A percentile compares a stretch with the other conserved stretches of the same genome.
Conservation (phyloP, 2,113 vertebrate genomes). For the Cavia aperea region DNA sequence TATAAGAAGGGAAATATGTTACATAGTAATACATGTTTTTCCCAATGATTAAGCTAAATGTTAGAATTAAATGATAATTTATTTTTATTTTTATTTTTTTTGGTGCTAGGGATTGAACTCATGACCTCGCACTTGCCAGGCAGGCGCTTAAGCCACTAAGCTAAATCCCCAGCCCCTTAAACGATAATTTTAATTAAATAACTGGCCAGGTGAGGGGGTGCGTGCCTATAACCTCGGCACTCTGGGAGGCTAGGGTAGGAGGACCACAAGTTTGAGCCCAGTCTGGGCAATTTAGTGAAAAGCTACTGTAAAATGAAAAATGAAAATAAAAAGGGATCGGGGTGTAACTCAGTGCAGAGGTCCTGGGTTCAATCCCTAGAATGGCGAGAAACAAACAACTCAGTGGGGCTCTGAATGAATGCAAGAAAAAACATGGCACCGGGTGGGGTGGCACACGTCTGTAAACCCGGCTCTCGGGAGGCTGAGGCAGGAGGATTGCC, state of each 20-base stretch:
- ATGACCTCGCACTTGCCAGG: too few species aligned
- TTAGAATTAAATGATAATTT: slow-evolving; percentile 32
- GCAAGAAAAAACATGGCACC: not conserved
- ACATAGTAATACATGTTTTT: not conserved
- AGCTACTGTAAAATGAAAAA: not conserved
- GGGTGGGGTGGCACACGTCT: accelerated
- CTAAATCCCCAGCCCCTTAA: not conserved
- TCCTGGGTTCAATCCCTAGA: not conserved
- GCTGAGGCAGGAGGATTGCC: not conserved
- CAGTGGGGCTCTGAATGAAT: not conserved
- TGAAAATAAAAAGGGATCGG: not conserved
- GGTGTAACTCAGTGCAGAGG: not conserved
- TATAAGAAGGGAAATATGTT: not conserved
- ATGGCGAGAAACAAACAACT: not conserved
- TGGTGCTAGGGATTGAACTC: too few species aligned
- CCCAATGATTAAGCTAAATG: not conserved
- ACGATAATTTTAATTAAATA: slow-evolving; percentile 23
- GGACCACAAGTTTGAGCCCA: not conserved
- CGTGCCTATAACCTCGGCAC: not conserved
- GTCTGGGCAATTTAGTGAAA: not conserved
- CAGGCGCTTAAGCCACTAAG: too few species aligned
- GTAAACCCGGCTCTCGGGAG: not conserved
- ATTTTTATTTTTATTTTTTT: not conserved
- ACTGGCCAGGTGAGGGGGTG: not conserved
- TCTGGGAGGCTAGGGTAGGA: not conserved